Evolutionary conservation across 35 echinoderm and acorn worm genomes (phyloP).

Genomic region (Heliocidaris erythrogramma): DNA sequence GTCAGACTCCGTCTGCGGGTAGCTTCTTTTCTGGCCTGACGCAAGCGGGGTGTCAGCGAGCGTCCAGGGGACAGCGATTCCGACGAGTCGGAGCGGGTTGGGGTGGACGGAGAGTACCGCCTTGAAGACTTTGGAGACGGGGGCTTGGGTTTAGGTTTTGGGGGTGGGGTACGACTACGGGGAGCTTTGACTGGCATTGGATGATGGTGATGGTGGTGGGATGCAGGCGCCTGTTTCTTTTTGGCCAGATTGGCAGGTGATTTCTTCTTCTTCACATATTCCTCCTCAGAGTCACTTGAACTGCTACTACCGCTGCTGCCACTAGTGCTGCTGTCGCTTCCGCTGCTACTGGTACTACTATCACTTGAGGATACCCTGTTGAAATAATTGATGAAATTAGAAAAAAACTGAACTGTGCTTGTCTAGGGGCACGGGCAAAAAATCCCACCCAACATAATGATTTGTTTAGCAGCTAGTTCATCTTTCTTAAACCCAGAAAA

Average conservation of each 20-base stretch:
- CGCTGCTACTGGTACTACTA: slow-evolving; percentile 26
- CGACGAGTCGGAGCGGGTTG: slow-evolving; percentile 37
- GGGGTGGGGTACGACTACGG: slow-evolving; percentile 18
- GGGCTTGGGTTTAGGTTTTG: slow-evolving; percentile 19
- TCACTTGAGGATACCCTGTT: slow-evolving; percentile 22
- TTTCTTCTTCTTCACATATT: slow-evolving; percentile 40
- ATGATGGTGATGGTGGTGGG: background rate
- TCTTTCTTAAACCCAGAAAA: too few species aligned
- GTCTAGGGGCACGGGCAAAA: background rate
- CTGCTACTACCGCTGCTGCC: slow-evolving; percentile 24
- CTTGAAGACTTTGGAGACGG: background rate
- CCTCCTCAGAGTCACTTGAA: slow-evolving; percentile 27
- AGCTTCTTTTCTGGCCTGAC: background rate
- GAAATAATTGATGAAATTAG: background rate
- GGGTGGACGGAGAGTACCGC: slow-evolving; percentile 41
- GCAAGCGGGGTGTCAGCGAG: background rate
- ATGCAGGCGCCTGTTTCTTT: background rate
- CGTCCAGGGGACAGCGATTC: background rate
- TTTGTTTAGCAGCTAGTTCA: too few species aligned
- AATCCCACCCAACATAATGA: background rate
- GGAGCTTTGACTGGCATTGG: background rate
- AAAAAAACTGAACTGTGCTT: background rate
- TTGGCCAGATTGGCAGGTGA: background rate
- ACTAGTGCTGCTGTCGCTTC: slow-evolving; percentile 7
- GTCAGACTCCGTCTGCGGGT: background rate